These are phyloP conservation scores for Strigops habroptila DNA, from an alignment of 2,113 vertebrate genomes.

Conservation along the genomic window DNA sequence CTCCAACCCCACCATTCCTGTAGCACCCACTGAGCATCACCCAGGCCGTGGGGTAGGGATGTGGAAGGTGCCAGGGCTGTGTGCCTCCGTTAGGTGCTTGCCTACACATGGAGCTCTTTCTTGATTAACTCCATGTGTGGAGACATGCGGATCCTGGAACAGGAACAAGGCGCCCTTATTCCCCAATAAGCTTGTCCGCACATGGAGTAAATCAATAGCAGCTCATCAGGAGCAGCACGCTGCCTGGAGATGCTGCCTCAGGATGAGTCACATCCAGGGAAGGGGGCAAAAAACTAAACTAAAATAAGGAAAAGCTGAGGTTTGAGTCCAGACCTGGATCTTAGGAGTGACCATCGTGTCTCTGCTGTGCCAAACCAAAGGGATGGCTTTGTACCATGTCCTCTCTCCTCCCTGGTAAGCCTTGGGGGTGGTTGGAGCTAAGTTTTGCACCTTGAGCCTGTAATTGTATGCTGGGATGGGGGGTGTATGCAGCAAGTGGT, in stretches of 20 bases:
- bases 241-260: neutral
- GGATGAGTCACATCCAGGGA: neutral
- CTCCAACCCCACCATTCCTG: neutral
- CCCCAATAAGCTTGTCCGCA: neutral
- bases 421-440: neutral
- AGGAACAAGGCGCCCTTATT: slow-evolving; percentile 30
- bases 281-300: neutral
- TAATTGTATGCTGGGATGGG: neutral
- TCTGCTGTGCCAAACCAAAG: neutral
- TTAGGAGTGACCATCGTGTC: neutral
- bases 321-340: neutral
- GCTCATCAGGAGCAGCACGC: neutral
- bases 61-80: neutral
- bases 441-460: neutral
- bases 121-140: neutral
- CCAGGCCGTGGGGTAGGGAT: rapidly evolving
- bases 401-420: neutral
- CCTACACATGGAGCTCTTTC: neutral
- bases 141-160: neutral
- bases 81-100: neutral
- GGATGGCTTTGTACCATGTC: neutral
- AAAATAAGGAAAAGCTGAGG: neutral
- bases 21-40: neutral
- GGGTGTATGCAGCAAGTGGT: neutral
- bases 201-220: slow-evolving; percentile 43